Percentiles rank a stretch among this genome's conserved stretches.
These are phyloP conservation scores for Dipodomys spectabilis DNA, from an alignment of 2,113 vertebrate species.

Conservation along the genomic window DNA sequence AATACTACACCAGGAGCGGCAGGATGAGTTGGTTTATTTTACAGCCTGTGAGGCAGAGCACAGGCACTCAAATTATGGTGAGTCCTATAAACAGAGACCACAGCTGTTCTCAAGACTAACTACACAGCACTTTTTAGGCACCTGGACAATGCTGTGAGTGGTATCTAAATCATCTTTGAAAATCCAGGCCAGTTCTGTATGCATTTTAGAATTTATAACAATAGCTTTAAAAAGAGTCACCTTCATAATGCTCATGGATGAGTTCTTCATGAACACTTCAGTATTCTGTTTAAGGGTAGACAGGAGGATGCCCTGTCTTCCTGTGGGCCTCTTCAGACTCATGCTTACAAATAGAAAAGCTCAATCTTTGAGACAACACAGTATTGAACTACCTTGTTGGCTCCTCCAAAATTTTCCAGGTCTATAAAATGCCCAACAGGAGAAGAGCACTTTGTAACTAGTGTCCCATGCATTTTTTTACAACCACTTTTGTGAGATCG, in stretches of 20 bases:
- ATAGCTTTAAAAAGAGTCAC: background rate
- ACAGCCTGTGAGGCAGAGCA: background rate
- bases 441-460: background rate
- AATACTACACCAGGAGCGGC: background rate
- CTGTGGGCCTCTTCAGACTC: background rate
- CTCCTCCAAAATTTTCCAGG: background rate
- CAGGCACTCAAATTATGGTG: background rate
- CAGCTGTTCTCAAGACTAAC: background rate
- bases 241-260: background rate
- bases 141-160: background rate
- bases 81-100: conserved; percentile 3
- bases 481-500: background rate
- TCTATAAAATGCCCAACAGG: background rate
- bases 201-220: background rate
- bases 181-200: background rate
- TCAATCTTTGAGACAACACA: background rate
- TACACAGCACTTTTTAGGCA: background rate
- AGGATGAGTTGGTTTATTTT: conserved; percentile 8
- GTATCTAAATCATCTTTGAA: background rate
- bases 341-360: fast-evolving
- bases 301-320: background rate
- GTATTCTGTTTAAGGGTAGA: background rate
- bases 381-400: background rate
- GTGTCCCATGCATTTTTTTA: background rate
- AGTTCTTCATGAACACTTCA: background rate